phyloP scores from a whole-genome alignment of 2,888 invertebrate genomes.

The Silvanus unidentatus region DNA sequence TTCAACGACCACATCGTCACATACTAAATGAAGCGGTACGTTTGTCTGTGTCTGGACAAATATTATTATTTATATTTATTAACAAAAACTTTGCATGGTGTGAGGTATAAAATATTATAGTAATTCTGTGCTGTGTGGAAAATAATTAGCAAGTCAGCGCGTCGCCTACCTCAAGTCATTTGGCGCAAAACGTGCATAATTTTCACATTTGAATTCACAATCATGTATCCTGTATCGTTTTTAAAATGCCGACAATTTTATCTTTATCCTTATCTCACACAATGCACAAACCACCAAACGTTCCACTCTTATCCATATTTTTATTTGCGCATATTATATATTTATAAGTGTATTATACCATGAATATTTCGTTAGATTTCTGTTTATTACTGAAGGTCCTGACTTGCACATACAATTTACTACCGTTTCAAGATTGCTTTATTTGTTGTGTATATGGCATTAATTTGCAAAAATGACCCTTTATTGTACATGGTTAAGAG shows the following conservation, averaged over 20 bases:
- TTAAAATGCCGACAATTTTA: conserved; percentile 22
- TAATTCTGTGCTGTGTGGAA: conserved; percentile 28
- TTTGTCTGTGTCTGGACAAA: conserved; percentile 12
- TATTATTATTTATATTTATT: conserved; percentile 29
- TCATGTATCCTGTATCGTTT: conserved; percentile 34
- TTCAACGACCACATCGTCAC: too few relatives aligned
- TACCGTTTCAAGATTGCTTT: too few relatives aligned
- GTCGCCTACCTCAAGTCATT: conserved; percentile 33
- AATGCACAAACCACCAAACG: neutral
- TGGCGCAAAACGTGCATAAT: conserved; percentile 40
- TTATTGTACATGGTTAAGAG: too few relatives aligned
- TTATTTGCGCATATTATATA: too few relatives aligned
- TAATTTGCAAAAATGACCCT: too few relatives aligned
- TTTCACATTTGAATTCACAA: conserved; percentile 43
- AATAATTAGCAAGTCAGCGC: conserved; percentile 40
- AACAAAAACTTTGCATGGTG: conserved; percentile 32
- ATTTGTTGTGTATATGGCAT: too few relatives aligned
- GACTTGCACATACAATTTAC: too few relatives aligned
- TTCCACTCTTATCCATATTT: neutral
- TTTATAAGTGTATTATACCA: too few relatives aligned
- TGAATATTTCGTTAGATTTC: too few relatives aligned
- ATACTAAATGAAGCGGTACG: conserved; percentile 14
- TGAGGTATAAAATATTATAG: conserved; percentile 40
- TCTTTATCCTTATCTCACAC: conserved; percentile 10
- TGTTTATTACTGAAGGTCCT: too few relatives aligned